Evolutionary conservation across 2,888 invertebrate genomes (phyloP).

Genomic region (Elysia crispata): DNA sequence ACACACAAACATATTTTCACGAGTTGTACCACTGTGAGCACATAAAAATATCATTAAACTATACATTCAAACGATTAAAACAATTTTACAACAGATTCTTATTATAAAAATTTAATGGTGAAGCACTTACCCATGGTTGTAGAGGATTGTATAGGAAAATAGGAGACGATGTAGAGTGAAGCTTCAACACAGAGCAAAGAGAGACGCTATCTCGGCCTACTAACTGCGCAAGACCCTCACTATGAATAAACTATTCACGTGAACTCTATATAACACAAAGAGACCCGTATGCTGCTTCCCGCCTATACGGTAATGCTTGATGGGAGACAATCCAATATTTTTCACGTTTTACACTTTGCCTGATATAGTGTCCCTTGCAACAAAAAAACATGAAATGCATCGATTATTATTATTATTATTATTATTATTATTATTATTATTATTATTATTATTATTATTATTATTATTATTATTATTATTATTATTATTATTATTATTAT

Average conservation of each 20-base stretch:
- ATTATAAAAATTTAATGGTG: constrained; percentile 23
- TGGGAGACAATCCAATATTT: constrained; percentile 35
- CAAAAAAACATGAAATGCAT: too few relatives aligned
- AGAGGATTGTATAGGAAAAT: constrained; percentile 47
- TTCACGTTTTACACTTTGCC: not conserved
- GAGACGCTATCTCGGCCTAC: constrained; percentile 52
- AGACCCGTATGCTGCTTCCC: constrained; percentile 58
- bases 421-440: too few relatives aligned
- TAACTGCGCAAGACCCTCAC: constrained; percentile 38
- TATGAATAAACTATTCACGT: constrained; percentile 59
- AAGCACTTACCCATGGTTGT: constrained; percentile 53
- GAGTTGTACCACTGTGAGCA: constrained; percentile 20
- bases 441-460: too few relatives aligned
- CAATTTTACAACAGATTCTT: constrained; percentile 19
- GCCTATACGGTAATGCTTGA: constrained; percentile 52
- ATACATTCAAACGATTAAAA: constrained; percentile 31
- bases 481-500: too few relatives aligned
- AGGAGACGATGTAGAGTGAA: constrained; percentile 43
- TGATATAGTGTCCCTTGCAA: too few relatives aligned
- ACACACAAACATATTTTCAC: constrained; percentile 41
- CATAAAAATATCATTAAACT: constrained; percentile 36
- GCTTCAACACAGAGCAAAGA: constrained; percentile 37
- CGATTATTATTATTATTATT: too few relatives aligned
- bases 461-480: too few relatives aligned
- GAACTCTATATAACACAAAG: constrained; percentile 58